Conservation (phyloP, 2,113 vertebrate genomes). For the Ctenomys sociabilis region DNA sequence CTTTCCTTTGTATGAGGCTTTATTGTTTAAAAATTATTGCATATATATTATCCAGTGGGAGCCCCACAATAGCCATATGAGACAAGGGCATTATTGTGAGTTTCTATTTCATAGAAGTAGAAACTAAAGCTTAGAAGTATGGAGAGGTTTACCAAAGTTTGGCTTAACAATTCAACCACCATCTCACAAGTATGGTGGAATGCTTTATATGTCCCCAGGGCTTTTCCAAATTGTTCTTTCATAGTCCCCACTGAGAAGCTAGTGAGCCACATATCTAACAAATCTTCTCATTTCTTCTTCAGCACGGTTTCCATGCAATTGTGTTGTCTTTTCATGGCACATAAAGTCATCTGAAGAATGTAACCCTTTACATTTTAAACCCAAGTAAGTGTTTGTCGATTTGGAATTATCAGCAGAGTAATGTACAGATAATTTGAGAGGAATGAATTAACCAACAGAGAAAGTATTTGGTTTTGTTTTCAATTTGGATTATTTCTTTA, state of each 20-base stretch:
- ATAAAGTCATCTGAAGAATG: constrained; percentile 3
- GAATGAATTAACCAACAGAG: background rate
- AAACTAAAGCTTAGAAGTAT: constrained; percentile 65
- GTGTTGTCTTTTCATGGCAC: background rate
- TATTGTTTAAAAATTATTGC: constrained; percentile 66
- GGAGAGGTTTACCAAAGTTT: constrained; percentile 59
- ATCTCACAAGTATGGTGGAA: constrained; percentile 52
- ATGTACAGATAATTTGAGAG: background rate
- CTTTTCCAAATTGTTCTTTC: constrained; percentile 58
- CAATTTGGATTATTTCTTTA: constrained; percentile 37
- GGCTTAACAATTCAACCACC: constrained; percentile 63
- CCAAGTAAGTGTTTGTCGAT: background rate
- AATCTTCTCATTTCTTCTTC: constrained; percentile 19
- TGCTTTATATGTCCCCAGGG: constrained; percentile 57
- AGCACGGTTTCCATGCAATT: background rate
- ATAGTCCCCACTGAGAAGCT: constrained; percentile 41
- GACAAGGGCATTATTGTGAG: constrained; percentile 54
- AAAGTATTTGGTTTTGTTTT: background rate
- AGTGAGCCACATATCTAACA: background rate
- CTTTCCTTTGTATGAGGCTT: constrained; percentile 64
- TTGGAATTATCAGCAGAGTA: background rate
- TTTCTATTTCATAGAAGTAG: constrained; percentile 68
- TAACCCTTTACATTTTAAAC: background rate
- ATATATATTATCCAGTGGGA: constrained; percentile 55
- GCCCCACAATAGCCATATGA: constrained; percentile 23